These are phyloP conservation scores for Cantharis lateralis DNA, from an alignment of 2,888 invertebrate species.

Conservation along the genomic window DNA sequence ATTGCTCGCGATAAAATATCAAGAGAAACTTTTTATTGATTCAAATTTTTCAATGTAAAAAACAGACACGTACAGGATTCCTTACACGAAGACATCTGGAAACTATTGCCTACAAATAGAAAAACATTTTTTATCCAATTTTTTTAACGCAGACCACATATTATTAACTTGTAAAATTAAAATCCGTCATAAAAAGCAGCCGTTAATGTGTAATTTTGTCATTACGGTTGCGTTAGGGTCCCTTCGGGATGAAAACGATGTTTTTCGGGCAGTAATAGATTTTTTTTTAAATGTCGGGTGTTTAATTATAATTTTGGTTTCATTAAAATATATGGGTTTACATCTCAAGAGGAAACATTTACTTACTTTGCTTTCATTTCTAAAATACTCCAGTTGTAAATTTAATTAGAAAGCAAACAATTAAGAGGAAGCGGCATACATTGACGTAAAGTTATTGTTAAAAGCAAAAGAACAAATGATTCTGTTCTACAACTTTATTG, in stretches of 20 bases:
- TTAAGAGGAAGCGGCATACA: conserved; percentile 21
- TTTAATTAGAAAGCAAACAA: conserved; percentile 30
- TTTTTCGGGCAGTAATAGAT: background rate
- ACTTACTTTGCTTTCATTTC: background rate
- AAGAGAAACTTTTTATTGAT: background rate
- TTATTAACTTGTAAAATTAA: background rate
- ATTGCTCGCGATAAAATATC: background rate
- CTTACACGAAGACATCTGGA: no score
- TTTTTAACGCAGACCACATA: background rate
- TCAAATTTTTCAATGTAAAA: background rate
- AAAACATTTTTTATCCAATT: no score
- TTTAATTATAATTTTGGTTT: background rate
- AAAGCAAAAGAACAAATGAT: conserved; percentile 41
- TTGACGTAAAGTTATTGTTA: conserved; percentile 34
- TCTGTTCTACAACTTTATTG: conserved; percentile 39
- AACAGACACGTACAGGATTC: no score
- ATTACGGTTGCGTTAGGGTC: background rate
- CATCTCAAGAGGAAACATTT: conserved; percentile 1
- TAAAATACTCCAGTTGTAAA: conserved; percentile 18
- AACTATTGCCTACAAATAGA: no score
- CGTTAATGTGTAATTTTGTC: background rate
- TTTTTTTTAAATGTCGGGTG: background rate
- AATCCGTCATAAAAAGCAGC: background rate
- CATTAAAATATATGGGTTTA: conserved; percentile 1
- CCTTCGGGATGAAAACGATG: background rate